phyloP scores from a whole-genome alignment of 1,140 invertebrate species.

The Neelides sp. region DNA sequence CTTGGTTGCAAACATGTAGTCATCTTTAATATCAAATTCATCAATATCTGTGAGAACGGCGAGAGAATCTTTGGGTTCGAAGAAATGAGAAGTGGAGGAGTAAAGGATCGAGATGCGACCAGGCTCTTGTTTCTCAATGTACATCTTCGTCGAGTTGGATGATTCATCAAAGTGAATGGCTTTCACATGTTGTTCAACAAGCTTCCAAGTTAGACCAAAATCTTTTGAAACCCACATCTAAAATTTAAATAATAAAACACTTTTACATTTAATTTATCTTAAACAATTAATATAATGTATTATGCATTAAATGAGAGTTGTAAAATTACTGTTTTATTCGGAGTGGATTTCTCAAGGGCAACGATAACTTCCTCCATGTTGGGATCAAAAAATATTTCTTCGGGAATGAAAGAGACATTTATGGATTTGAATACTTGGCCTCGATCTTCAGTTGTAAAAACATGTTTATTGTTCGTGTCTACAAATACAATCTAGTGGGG shows the following conservation, averaged over 20 bases:
- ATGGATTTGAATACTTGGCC: conserved; percentile 49
- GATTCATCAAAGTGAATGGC: conserved; percentile 53
- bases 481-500: conserved; percentile 65
- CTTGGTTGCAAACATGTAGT: conserved; percentile 71
- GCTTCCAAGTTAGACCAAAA: conserved; percentile 55
- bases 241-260: conserved; percentile 29
- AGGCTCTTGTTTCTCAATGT: conserved; percentile 56
- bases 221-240: conserved; percentile 63
- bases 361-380: conserved; percentile 46
- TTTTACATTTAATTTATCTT: not conserved
- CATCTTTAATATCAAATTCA: conserved; percentile 66
- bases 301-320: conserved; percentile 8
- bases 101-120: conserved; percentile 47
- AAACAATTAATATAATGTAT: too few species aligned
- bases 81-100: conserved; percentile 39
- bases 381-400: conserved; percentile 59
- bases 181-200: conserved; percentile 59
- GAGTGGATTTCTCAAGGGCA: conserved; percentile 58
- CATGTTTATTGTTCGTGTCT: conserved; percentile 58
- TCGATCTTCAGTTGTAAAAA: conserved; percentile 63
- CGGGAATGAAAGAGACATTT: conserved; percentile 57
- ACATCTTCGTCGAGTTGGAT: conserved; percentile 41
- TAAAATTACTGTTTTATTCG: conserved; percentile 48
- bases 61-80: conserved; percentile 34
- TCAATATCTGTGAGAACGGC: conserved; percentile 54